Evolutionary conservation across 2,888 invertebrate genomes (phyloP).

Genomic region (Yponomeuta cagnagella): DNA sequence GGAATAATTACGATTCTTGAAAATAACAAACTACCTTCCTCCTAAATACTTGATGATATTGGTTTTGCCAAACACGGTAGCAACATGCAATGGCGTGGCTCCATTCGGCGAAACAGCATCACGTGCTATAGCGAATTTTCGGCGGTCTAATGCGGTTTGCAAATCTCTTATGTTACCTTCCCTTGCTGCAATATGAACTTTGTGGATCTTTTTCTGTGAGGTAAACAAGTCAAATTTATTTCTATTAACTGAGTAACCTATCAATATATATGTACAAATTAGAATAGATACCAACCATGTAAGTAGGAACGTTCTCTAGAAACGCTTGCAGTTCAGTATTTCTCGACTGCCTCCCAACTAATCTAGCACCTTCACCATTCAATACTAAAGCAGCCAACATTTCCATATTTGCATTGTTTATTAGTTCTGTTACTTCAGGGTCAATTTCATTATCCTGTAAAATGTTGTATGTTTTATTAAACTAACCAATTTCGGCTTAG

Average conservation of each 20-base stretch:
- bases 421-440: constrained; percentile 79
- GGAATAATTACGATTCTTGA: neutral
- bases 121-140: constrained; percentile 92
- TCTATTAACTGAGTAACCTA: neutral
- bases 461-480: neutral
- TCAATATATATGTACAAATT: neutral
- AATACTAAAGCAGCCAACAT: constrained; percentile 91
- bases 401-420: constrained; percentile 89
- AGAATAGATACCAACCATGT: constrained; percentile 79
- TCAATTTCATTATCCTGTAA: constrained; percentile 74
- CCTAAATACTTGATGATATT: constrained; percentile 82
- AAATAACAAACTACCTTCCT: constrained; percentile 43
- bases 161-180: constrained; percentile 90
- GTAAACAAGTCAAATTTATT: neutral
- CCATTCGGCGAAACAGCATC: constrained; percentile 89
- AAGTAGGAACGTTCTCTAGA: constrained; percentile 89
- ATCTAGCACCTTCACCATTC: constrained; percentile 88
- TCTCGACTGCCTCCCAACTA: constrained; percentile 80
- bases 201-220: constrained; percentile 89
- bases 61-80: constrained; percentile 88
- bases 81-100: constrained; percentile 90
- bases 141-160: constrained; percentile 89
- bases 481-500: constrained; percentile 13
- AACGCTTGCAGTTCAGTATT: constrained; percentile 90
- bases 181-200: constrained; percentile 89